A percentile compares a stretch with the other conserved stretches of the same genome.
These are phyloP conservation scores for Lepidurus apus DNA, from an alignment of 1,140 invertebrate genomes.

Conservation along the genomic window DNA sequence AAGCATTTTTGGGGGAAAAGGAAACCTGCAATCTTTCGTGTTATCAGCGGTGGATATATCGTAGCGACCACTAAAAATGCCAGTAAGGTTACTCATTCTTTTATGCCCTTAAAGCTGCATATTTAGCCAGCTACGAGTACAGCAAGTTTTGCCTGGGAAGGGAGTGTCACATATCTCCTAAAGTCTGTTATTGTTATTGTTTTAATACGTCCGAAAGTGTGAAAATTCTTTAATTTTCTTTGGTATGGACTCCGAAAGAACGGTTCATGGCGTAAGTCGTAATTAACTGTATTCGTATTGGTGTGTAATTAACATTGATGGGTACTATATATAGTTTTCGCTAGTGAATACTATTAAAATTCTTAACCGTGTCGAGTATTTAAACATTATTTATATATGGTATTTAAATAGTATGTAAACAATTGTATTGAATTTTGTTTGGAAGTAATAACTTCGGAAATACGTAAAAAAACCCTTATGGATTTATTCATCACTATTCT, in stretches of 20 bases:
- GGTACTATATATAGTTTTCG: background rate
- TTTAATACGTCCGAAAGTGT: background rate
- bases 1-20: background rate
- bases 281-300: background rate
- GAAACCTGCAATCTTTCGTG: background rate
- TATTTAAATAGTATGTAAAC: too few species aligned
- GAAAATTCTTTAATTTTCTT: background rate
- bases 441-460: too few species aligned
- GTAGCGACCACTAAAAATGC: background rate
- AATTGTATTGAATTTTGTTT: too few species aligned
- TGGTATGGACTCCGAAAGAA: background rate
- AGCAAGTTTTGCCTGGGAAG: background rate
- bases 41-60: slow-evolving; percentile 2
- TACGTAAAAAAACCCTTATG: too few species aligned
- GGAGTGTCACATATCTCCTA: background rate
- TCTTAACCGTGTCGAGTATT: background rate
- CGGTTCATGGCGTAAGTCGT: background rate
- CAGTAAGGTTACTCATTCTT: background rate
- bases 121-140: background rate
- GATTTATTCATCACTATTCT: too few species aligned
- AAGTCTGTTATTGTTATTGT: background rate
- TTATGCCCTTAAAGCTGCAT: background rate
- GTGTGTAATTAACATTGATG: background rate
- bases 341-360: background rate
- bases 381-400: too few species aligned